Percentiles rank a stretch among this genome's conserved stretches.
These are phyloP conservation scores for Lepilemur ruficaudatus DNA, from an alignment of 2,797 vertebrate genomes.

Conservation along the genomic window DNA sequence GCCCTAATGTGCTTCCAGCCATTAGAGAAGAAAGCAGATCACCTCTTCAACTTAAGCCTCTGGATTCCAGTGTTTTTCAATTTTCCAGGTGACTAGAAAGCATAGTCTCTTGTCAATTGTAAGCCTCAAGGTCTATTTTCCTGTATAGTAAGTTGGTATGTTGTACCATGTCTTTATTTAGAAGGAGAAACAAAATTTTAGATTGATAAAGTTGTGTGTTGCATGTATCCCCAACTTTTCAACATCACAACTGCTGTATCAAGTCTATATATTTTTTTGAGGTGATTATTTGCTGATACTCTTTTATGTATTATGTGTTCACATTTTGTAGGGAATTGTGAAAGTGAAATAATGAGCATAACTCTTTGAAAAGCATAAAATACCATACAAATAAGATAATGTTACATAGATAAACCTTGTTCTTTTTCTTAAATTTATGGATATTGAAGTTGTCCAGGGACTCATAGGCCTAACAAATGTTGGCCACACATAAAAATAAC, in stretches of 20 bases:
- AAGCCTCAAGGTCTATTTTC: neutral
- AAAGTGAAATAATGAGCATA: conserved; percentile 12
- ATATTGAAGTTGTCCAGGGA: neutral
- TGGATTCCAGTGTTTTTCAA: conserved; percentile 52
- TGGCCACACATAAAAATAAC: conserved; percentile 5
- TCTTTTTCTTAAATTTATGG: neutral
- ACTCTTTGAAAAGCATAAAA: neutral
- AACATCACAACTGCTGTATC: neutral
- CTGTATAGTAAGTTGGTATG: neutral
- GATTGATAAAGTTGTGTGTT: neutral
- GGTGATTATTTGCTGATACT: neutral
- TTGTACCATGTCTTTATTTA: neutral
- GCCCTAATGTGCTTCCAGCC: conserved; percentile 10
- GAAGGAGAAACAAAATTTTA: conserved; percentile 26
- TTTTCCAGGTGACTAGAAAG: conserved; percentile 66
- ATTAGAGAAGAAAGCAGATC: conserved; percentile 51
- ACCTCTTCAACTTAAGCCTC: conserved; percentile 39
- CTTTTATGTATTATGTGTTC: neutral
- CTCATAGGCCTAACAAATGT: neutral
- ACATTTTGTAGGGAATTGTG: neutral
- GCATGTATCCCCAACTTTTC: neutral
- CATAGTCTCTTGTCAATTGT: neutral
- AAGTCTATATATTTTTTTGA: neutral
- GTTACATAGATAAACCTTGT: neutral
- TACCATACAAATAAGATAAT: conserved; percentile 8